Base-by-base conservation (phyloP, 2,797 vertebrate species). In the Crypturellus tataupa region DNA sequence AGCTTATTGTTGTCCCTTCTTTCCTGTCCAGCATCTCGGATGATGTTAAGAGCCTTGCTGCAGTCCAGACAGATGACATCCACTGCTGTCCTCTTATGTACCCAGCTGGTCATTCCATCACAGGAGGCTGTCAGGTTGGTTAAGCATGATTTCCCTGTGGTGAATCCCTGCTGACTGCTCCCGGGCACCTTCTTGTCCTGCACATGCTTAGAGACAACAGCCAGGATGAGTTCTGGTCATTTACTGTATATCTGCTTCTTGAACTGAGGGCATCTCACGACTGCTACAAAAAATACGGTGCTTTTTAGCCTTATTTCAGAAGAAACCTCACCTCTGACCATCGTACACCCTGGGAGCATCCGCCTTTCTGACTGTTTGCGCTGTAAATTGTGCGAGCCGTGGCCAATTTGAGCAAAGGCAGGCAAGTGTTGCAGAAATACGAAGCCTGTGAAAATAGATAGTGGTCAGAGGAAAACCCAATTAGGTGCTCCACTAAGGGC, bases 331-430 rank as follows among this genome's bases (percentile, higher is more conserved):
- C 25, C 6, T 12, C 9, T n/a, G 13, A 0, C 4, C 19, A 9
- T n/a, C 4, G 0, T 14, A 15, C 7, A 2, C 49, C 64, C 27
- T 29, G 10, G 0, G 2, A 8, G 1, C 17, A 16, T 4, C 55
- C 63, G 25, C 67, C 18, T 72, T 79, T 76, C 63, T 89, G 62
- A n/a, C 39, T 16, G 21, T 8, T 49, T 4, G 3, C 13, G 6
- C 8, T 33, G 27, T 27, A n/a, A 24, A 31, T 42, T 59, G 62
- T n/a, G 46, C 53, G 17, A 10, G n/a, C 42, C 29, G 69, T 42
- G 33, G 23, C 68, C 10, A 62, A 15, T 55, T 73, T 49, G 39
- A 55, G 80, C 47, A 42, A 2, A 63, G 70, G 25, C 0, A 9
- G 70, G 27, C 2, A 29, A 33, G 73, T 17, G 33, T 6, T 70